Conservation (phyloP, 2,113 vertebrate genomes). For the Siphamia tubifer region DNA sequence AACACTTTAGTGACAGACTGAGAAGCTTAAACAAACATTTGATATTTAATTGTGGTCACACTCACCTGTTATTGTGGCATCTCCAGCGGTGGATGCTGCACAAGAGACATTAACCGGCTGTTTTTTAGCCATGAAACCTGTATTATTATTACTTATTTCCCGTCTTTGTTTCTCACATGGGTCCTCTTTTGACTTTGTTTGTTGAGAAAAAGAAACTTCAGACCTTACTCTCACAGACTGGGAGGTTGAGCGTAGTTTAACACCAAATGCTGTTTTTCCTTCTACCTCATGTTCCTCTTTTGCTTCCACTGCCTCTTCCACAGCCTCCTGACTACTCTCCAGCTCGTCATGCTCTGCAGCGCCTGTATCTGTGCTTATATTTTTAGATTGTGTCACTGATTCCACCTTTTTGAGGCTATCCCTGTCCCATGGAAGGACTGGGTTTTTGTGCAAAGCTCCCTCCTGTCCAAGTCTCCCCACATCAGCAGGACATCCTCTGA, state of each 20-base stretch:
- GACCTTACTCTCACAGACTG: constrained; percentile 79
- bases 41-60: neutral
- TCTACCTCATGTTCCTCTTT: constrained; percentile 57
- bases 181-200: constrained; percentile 71
- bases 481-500: neutral
- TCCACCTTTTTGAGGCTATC: constrained; percentile 41
- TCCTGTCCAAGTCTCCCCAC: constrained; percentile 28
- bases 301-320: constrained; percentile 25
- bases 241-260: constrained; percentile 90
- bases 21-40: neutral
- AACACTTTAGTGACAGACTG: too few species aligned
- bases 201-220: constrained; percentile 46
- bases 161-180: constrained; percentile 23
- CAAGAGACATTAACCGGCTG: neutral
- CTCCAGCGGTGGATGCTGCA: neutral
- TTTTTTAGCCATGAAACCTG: constrained; percentile 5
- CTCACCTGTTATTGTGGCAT: constrained; percentile 82
- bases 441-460: neutral
- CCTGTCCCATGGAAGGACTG: constrained; percentile 25
- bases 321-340: constrained; percentile 32
- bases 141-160: constrained; percentile 1
- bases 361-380: neutral
- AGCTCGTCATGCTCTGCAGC: neutral
- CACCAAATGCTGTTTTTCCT: constrained; percentile 81
- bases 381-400: neutral